Conservation (phyloP, 2,113 vertebrate genomes). For the Uropsilus gracilis region DNA sequence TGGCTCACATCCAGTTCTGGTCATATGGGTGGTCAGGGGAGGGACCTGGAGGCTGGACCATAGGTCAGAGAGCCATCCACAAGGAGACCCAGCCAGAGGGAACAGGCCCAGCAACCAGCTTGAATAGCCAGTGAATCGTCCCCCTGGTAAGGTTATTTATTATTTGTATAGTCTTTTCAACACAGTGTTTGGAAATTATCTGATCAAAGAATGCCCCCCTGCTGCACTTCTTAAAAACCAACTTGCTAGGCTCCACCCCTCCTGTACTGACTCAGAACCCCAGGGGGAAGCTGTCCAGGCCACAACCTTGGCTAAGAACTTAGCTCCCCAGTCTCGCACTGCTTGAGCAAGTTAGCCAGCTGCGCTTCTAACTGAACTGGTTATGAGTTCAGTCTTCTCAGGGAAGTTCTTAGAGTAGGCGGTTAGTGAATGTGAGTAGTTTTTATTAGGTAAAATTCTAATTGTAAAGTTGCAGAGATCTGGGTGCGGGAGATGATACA, state of each 20-base stretch:
- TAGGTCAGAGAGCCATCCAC: neutral
- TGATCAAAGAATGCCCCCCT: neutral
- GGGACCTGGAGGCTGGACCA: too few relatives aligned
- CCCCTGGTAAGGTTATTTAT: too few relatives aligned
- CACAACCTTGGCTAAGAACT: neutral
- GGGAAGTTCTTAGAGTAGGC: neutral
- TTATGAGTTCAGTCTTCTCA: neutral
- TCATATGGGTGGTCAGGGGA: too few relatives aligned
- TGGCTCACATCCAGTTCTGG: neutral
- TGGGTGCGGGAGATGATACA: too few relatives aligned
- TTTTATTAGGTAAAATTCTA: neutral
- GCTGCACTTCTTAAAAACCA: neutral
- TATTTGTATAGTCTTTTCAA: neutral
- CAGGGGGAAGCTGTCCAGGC: neutral
- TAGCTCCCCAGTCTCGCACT: neutral
- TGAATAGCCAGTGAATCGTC: too few relatives aligned
- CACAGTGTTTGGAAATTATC: neutral
- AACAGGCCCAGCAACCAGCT: rapidly evolving
- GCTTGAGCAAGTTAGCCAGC: neutral
- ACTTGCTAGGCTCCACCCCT: neutral
- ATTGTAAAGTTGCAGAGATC: neutral
- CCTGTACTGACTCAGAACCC: neutral
- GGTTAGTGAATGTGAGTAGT: neutral
- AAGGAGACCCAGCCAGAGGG: neutral
- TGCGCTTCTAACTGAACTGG: neutral